Percentiles rank a stretch among this genome's conserved stretches.
phyloP scores from a whole-genome alignment of 1,140 invertebrate genomes.

The Euura lappo region DNA sequence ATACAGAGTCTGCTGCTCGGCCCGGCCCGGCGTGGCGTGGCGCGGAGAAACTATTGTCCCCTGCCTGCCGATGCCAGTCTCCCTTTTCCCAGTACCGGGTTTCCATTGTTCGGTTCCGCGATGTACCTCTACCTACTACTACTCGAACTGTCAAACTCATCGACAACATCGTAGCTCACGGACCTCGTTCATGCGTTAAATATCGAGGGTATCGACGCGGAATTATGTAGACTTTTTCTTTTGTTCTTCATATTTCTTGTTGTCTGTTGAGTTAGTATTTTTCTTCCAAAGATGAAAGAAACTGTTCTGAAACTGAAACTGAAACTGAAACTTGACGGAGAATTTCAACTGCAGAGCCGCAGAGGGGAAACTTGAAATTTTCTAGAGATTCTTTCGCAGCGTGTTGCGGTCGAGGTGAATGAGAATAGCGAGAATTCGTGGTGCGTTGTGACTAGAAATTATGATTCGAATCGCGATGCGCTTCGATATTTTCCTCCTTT shows the following conservation, averaged over 20 bases:
- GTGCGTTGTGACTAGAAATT: no score
- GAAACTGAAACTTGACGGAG: no score
- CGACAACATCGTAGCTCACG: neutral
- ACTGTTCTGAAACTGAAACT: no score
- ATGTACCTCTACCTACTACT: neutral
- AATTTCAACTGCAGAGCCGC: neutral
- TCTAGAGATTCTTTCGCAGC: no score
- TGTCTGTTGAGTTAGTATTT: no score
- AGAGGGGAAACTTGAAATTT: neutral
- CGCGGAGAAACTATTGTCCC: neutral
- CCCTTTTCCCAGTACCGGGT: neutral
- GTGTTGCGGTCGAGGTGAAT: no score
- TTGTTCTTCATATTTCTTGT: no score
- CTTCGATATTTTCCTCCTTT: constrained; percentile 18
- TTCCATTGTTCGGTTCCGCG: neutral
- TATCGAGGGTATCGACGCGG: neutral
- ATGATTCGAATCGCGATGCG: neutral
- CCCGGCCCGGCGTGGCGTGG: neutral
- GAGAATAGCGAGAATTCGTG: no score
- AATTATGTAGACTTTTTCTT: neutral
- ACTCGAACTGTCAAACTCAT: constrained; percentile 8
- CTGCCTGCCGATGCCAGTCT: neutral
- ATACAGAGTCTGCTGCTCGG: neutral
- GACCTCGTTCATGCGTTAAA: constrained; percentile 10
- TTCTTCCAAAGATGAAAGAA: no score